Percentiles rank a stretch among this genome's conserved stretches.
phyloP scores from a whole-genome alignment of 1,140 invertebrate genomes.

The Daktulosphaira vitifoliae region DNA sequence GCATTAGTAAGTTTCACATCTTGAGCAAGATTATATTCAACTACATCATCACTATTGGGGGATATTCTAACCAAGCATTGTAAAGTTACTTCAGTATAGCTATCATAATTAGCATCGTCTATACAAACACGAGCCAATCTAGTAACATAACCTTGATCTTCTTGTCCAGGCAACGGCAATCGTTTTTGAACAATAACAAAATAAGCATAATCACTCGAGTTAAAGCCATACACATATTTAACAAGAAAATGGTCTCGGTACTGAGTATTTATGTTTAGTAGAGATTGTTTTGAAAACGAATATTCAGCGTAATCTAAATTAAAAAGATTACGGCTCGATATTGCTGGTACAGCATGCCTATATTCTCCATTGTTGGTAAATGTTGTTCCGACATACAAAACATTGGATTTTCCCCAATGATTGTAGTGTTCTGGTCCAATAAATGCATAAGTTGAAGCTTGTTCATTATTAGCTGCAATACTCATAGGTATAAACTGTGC shows the following conservation, averaged over 20 bases:
- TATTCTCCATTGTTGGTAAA: slow-evolving; percentile 87
- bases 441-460: slow-evolving; percentile 86
- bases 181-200: slow-evolving; percentile 91
- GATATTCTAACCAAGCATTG: slow-evolving; percentile 62
- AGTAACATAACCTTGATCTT: slow-evolving; percentile 81
- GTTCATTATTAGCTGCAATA: slow-evolving; percentile 84
- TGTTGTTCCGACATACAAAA: slow-evolving; percentile 89
- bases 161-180: slow-evolving; percentile 75
- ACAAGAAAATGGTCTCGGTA: slow-evolving; percentile 91
- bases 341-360: slow-evolving; percentile 87
- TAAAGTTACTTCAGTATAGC: slow-evolving; percentile 89
- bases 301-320: slow-evolving; percentile 69
- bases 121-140: slow-evolving; percentile 85
- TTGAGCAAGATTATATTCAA: slow-evolving; percentile 80
- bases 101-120: slow-evolving; percentile 86
- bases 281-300: slow-evolving; percentile 76
- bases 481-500: slow-evolving; percentile 66
- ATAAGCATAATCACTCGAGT: slow-evolving; percentile 87
- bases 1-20: slow-evolving; percentile 78
- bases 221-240: slow-evolving; percentile 91
- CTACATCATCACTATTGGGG: slow-evolving; percentile 42
- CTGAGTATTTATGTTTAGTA: slow-evolving; percentile 84
- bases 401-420: slow-evolving; percentile 64
- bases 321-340: slow-evolving; percentile 73
- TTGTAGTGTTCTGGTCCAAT: slow-evolving; percentile 80